These are phyloP conservation scores for Bos javanicus DNA, from an alignment of 2,113 vertebrate genomes.

Conservation along the genomic window DNA sequence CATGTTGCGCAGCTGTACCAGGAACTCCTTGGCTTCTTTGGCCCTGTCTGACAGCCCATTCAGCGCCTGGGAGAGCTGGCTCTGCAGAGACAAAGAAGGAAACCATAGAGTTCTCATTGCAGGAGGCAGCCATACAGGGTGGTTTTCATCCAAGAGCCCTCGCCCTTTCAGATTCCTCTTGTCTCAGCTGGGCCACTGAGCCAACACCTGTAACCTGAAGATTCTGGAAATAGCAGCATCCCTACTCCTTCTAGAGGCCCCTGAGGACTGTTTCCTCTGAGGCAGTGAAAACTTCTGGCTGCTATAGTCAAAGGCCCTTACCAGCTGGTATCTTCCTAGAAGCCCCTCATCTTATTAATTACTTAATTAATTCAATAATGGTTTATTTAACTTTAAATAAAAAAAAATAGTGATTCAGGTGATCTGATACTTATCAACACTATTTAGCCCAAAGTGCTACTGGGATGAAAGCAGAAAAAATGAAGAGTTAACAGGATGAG, in stretches of 20 bases:
- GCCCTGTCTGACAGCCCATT: constrained; percentile 96
- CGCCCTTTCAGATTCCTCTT: background rate
- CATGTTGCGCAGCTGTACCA: constrained; percentile 96
- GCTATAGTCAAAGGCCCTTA: background rate
- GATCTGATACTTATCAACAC: background rate
- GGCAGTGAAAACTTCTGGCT: background rate
- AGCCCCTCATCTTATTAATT: background rate
- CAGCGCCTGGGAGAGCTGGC: constrained; percentile 96
- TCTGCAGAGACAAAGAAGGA: constrained; percentile 80
- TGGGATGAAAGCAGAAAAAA: background rate
- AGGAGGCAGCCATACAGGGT: background rate
- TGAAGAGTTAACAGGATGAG: background rate
- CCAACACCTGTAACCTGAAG: background rate
- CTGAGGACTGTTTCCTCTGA: background rate
- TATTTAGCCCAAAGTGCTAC: background rate
- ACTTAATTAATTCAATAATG: background rate
- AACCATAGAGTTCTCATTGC: background rate
- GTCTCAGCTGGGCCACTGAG: background rate
- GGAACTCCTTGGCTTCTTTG: constrained; percentile 97
- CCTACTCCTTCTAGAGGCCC: background rate
- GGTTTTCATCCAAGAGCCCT: background rate
- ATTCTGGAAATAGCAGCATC: background rate
- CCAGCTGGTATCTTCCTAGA: background rate
- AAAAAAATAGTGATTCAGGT: background rate
- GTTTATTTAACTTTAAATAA: background rate